Evolutionary conservation across 2,113 vertebrate species (phyloP).

Genomic region (Ibidorhyncha struthersii): DNA sequence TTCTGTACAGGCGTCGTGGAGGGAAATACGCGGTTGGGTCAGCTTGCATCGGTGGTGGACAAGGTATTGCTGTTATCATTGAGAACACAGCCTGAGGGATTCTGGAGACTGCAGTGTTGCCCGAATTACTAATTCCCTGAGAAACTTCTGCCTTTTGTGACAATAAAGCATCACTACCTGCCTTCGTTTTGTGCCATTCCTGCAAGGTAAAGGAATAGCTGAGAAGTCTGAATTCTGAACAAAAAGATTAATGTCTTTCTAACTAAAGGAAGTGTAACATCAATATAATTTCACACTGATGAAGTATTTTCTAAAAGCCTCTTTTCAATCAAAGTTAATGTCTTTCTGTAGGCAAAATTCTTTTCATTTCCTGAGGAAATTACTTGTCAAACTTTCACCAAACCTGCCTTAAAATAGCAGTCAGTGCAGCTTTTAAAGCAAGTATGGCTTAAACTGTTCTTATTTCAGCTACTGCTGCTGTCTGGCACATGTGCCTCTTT

Average conservation of each 20-base stretch:
- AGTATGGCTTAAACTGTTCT: background rate
- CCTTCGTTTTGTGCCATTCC: background rate
- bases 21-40: conserved; percentile 92
- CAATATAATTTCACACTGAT: background rate
- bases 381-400: background rate
- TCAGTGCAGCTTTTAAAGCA: background rate
- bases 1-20: conserved; percentile 81
- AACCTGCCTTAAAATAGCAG: conserved; percentile 58
- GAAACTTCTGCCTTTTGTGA: background rate
- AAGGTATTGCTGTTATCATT: conserved; percentile 91
- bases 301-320: background rate
- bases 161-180: background rate
- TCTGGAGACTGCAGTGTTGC: background rate
- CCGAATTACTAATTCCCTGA: background rate
- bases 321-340: background rate
- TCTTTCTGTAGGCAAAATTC: conserved; percentile 13
- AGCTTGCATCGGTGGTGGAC: conserved; percentile 95
- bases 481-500: background rate
- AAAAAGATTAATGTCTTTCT: background rate
- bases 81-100: conserved; percentile 79
- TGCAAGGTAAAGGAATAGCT: background rate
- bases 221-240: background rate
- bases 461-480: background rate
- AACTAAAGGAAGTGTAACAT: background rate
- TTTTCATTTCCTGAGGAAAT: conserved; percentile 16